Base-by-base conservation (phyloP, 2,888 invertebrate genomes). In the Cosmorhoe ocellata region DNA sequence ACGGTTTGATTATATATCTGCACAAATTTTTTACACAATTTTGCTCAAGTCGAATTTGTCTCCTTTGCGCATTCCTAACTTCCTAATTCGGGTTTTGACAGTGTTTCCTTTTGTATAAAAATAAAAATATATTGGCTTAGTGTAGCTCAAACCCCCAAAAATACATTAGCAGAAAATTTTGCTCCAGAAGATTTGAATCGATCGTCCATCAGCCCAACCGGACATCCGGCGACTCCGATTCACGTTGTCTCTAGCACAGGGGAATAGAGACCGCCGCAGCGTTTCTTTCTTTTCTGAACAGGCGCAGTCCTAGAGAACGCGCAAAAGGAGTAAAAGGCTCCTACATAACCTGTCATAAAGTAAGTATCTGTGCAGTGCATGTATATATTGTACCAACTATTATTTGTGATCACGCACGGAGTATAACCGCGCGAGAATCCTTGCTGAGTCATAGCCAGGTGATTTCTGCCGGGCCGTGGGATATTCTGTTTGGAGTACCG, bases 271-370 rank as follows among this genome's bases (percentile, higher is more conserved):
- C 74, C 81, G 79, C 71, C 79, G 82, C 79, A 78, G 79, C 84
- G 84, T 87, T 87, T 88, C 89, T 88, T 87, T 88, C 87, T 87
- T 87, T 89, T 87, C 87, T 81, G 87, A 86, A 88, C 88, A 89
- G 84, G 89, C 89, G 90, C 90, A 90, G 90, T 90, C 84, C 85
- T 81, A 81, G 87, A 76, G 79, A 87, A 88, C 84, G 79, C 86
- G 89, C 85, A 85, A 87, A 88, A 91, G 90, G 90, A 90, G 90
- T 91, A 86, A 87, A 89, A 88, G 88, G 89, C 90, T 91, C 90
- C 90, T 90, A 88, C 88, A 82, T 90, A 90, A 91, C 90, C 90
- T 90, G 90, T 90, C 80, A 89, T 79, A 88, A 87, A 77, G 90
- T 91, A 81, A 90, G 90, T 90, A 86, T 74, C 64, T 67, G 78